These are phyloP conservation scores for Gymnopithys bicolor DNA, from an alignment of 2,797 vertebrate genomes.

Conservation along the genomic window DNA sequence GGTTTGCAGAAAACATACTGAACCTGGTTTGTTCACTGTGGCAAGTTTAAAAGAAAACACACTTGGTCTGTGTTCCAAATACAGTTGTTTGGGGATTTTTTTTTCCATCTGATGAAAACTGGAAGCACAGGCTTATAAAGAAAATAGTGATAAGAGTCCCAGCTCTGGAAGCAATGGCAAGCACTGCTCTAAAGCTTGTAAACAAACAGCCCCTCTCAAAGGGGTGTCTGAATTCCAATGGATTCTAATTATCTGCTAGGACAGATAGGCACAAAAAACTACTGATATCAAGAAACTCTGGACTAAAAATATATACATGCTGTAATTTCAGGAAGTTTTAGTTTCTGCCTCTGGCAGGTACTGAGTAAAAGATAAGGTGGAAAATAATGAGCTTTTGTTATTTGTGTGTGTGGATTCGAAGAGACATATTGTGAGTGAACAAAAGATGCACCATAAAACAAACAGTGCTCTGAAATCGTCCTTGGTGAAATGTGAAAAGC, in stretches of 20 bases:
- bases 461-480: neutral
- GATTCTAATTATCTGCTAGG: constrained; percentile 45
- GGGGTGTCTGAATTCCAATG: constrained; percentile 32
- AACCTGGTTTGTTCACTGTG: neutral
- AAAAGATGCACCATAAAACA: constrained; percentile 33
- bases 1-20: neutral
- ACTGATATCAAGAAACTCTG: neutral
- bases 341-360: neutral
- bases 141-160: neutral
- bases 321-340: constrained; percentile 6
- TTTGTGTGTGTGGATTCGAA: neutral
- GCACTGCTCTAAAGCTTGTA: neutral
- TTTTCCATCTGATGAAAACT: neutral
- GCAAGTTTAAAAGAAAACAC: neutral
- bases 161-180: neutral
- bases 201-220: constrained; percentile 21
- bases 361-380: constrained; percentile 4
- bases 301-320: neutral
- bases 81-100: neutral
- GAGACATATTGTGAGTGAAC: neutral
- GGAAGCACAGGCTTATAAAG: neutral
- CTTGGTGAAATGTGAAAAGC: neutral
- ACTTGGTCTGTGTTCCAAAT: neutral
- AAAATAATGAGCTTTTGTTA: constrained; percentile 37
- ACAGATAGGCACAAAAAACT: neutral